Conservation (phyloP, 2,888 invertebrate species). For the Microplitis deprimator region DNA sequence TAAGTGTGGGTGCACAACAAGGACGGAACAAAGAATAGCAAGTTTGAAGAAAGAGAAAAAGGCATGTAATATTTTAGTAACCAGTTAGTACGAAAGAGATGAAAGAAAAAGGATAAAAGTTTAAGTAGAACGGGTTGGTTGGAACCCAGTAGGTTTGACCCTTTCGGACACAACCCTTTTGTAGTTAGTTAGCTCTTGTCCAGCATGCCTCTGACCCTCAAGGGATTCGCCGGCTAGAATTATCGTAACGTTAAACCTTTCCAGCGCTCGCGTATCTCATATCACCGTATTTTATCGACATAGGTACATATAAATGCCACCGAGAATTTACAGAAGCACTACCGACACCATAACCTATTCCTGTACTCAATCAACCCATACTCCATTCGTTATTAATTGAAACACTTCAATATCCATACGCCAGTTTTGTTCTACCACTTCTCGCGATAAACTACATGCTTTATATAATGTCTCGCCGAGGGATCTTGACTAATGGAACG, state of each 20-base stretch:
- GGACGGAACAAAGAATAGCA: not conserved
- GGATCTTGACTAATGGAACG: no score
- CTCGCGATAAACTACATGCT: no score
- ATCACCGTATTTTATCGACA: constrained; percentile 39
- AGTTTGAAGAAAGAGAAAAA: not conserved
- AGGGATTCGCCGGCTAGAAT: constrained; percentile 58
- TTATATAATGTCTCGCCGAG: no score
- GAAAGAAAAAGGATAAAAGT: constrained; percentile 42
- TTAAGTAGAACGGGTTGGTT: constrained; percentile 49
- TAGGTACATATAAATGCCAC: constrained; percentile 16
- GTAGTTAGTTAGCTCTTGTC: constrained; percentile 52
- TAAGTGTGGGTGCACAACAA: constrained; percentile 21
- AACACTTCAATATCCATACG: not conserved
- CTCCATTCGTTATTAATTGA: not conserved
- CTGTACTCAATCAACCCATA: not conserved
- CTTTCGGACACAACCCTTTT: constrained; percentile 57
- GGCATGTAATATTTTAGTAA: constrained; percentile 23
- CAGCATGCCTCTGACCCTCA: constrained; percentile 49
- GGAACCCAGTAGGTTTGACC: constrained; percentile 60
- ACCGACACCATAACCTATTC: not conserved
- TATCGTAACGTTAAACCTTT: constrained; percentile 61
- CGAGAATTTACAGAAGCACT: constrained; percentile 36
- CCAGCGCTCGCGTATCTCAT: constrained; percentile 43
- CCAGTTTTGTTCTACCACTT: no score
- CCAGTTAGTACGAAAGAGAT: constrained; percentile 38